A percentile compares a stretch with the other conserved stretches of the same genome.
Conservation (phyloP, 2,797 vertebrate genomes). For the Amniataba percoides region DNA sequence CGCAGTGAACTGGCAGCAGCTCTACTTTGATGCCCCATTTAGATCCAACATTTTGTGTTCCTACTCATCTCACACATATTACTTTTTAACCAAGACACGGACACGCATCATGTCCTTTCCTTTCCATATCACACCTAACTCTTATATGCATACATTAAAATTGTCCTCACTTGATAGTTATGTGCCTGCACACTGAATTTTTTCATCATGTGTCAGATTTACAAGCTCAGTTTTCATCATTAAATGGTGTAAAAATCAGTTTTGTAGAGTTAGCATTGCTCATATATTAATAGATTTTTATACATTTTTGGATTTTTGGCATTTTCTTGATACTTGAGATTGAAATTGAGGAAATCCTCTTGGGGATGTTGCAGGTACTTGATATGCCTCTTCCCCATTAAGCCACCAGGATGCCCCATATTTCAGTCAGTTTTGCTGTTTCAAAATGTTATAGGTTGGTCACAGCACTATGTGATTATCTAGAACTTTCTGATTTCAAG, state of each 20-base stretch:
- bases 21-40: not conserved
- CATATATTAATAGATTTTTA: not conserved
- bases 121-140: not conserved
- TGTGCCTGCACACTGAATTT: too few species aligned
- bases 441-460: not conserved
- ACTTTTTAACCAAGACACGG: not conserved
- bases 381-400: too few species aligned
- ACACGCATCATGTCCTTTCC: not conserved
- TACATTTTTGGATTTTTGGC: not conserved
- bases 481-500: constrained; percentile 4
- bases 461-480: not conserved
- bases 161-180: not conserved
- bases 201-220: not conserved
- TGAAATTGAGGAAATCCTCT: not conserved
- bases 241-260: not conserved
- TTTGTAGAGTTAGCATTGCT: not conserved
- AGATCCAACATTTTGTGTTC: not conserved
- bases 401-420: not conserved
- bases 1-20: not conserved
- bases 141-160: not conserved
- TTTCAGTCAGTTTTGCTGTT: not conserved
- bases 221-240: not conserved
- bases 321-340: not conserved
- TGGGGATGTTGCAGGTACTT: too few species aligned
- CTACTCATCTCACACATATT: not conserved